phyloP scores from a whole-genome alignment of 64 coral and sea anemone species.

The Pocillopora verrucosa region DNA sequence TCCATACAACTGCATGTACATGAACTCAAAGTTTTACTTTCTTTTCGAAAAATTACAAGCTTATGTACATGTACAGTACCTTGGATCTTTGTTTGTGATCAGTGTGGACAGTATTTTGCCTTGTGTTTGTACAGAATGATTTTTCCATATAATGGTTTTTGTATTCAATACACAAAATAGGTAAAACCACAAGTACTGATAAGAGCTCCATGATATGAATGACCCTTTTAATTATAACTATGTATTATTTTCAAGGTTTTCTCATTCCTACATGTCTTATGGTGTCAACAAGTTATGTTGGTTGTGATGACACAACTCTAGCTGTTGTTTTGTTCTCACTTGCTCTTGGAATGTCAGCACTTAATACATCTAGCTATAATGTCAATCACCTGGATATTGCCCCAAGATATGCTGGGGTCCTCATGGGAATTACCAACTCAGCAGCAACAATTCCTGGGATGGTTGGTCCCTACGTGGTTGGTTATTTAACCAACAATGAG shows the following conservation, averaged over 20 bases:
- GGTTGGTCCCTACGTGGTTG: constrained; percentile 67
- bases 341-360: constrained; percentile 28
- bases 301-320: constrained; percentile 57
- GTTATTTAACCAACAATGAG: constrained; percentile 76
- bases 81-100: too few species aligned
- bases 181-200: too few species aligned
- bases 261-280: constrained; percentile 67
- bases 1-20: too few species aligned
- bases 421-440: constrained; percentile 81
- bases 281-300: constrained; percentile 79
- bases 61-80: too few species aligned
- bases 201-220: too few species aligned
- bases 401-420: constrained; percentile 81
- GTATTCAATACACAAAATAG: too few species aligned
- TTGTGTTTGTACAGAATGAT: too few species aligned
- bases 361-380: constrained; percentile 31
- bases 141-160: too few species aligned
- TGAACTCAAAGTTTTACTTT: too few species aligned
- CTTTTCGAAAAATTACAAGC: too few species aligned
- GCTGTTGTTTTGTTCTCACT: constrained; percentile 71
- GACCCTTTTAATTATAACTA: not conserved
- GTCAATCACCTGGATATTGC: constrained; percentile 89
- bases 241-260: constrained; percentile 45
- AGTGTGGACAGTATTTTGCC: too few species aligned
- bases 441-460: constrained; percentile 79